A percentile compares a stretch with the other conserved stretches of the same genome.
Conservation (phyloP, 2,797 vertebrate species). For the Atherinosoma microstoma region DNA sequence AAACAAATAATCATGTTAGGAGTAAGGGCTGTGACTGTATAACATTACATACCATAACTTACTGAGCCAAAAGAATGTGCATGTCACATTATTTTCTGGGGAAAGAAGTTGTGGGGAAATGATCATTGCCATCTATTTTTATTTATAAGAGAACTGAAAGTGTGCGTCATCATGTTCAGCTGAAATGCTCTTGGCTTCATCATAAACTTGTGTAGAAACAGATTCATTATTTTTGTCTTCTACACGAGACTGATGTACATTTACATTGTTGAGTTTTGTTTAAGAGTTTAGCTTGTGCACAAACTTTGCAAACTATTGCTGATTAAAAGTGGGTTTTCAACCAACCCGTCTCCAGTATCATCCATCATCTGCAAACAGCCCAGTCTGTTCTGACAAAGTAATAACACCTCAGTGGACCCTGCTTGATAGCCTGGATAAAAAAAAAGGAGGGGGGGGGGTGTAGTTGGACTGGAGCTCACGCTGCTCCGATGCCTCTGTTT, state of each 20-base stretch:
- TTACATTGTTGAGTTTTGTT: neutral
- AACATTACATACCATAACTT: too few relatives aligned
- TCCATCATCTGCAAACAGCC: slow-evolving; percentile 46
- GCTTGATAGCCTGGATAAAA: slow-evolving; percentile 5
- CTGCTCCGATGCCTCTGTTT: neutral
- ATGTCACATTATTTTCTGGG: too few relatives aligned
- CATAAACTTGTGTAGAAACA: neutral
- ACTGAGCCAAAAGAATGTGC: too few relatives aligned
- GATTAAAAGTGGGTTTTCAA: slow-evolving; percentile 30
- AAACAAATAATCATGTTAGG: too few relatives aligned
- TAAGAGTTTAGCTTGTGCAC: neutral
- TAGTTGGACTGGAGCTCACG: slow-evolving; percentile 4
- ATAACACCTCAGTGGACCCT: slow-evolving; percentile 38
- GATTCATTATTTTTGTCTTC: neutral
- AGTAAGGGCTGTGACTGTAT: neutral
- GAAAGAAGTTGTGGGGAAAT: neutral
- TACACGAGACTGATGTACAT: neutral
- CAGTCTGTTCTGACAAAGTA: slow-evolving; percentile 15
- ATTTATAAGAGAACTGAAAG: neutral
- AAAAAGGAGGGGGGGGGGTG: neutral
- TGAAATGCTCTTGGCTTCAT: neutral
- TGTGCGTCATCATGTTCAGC: neutral
- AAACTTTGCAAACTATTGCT: neutral
- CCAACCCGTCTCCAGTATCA: slow-evolving; percentile 24
- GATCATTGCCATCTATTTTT: neutral